Percentiles rank a stretch among this genome's conserved stretches.
Conservation (phyloP, 2,888 invertebrate genomes). For the Stenchaetothrips biformis region DNA sequence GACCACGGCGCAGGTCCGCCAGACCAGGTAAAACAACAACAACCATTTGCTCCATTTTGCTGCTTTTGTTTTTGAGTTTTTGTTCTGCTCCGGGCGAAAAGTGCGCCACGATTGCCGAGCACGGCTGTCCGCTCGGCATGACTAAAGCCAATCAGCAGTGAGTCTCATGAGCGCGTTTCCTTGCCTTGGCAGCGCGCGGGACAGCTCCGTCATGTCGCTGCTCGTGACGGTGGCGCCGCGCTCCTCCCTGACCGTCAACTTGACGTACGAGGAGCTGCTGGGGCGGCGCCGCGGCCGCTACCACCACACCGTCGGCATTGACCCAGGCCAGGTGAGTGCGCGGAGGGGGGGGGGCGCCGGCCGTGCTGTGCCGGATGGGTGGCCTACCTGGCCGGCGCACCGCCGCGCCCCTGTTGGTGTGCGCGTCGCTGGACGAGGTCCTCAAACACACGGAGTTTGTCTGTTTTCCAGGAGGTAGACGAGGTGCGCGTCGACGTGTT, state of each 20-base stretch:
- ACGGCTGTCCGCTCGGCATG: too few species aligned
- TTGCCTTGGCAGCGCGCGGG: background rate
- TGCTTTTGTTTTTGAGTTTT: too few species aligned
- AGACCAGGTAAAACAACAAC: background rate
- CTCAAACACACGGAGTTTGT: too few species aligned
- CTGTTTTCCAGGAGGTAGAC: background rate
- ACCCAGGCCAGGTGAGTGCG: slow-evolving; percentile 13
- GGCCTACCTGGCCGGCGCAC: background rate
- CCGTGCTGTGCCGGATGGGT: background rate
- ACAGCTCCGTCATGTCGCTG: slow-evolving; percentile 14
- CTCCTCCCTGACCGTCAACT: slow-evolving; percentile 2
- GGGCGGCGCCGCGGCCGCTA: slow-evolving; percentile 11
- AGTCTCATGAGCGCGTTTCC: too few species aligned
- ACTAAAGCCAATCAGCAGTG: too few species aligned
- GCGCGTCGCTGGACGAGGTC: too few species aligned
- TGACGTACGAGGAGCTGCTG: slow-evolving; percentile 17
- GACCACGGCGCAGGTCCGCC: background rate
- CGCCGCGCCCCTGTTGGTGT: background rate
- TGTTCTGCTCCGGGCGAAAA: too few species aligned
- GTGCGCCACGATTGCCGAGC: too few species aligned
- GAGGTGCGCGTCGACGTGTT: slow-evolving; percentile 11
- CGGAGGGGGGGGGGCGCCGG: background rate
- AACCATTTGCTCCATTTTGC: background rate
- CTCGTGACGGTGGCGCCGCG: background rate
- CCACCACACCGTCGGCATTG: slow-evolving; percentile 12